Evolutionary conservation across 2,888 invertebrate genomes (phyloP).

Genomic region (Matsumyia berberina): DNA sequence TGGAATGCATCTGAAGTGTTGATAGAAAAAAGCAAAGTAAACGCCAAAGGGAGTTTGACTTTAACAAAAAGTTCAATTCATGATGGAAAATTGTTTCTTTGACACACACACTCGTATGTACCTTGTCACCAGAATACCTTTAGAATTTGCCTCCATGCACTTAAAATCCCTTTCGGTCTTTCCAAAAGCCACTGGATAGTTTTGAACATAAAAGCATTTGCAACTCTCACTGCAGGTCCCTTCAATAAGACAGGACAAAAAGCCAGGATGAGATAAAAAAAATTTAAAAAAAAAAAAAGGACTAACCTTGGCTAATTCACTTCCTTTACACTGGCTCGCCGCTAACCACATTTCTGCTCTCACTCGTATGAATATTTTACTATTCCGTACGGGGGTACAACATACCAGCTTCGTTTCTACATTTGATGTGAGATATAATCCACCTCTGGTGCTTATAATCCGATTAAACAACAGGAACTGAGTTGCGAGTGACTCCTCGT

Average conservation of each 20-base stretch:
- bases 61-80: too few relatives aligned
- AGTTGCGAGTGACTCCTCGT: constrained; percentile 9
- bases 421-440: constrained; percentile 25
- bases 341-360: constrained; percentile 42
- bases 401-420: not conserved
- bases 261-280: not conserved
- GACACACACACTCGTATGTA: not conserved
- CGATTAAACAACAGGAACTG: constrained; percentile 47
- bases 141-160: not conserved
- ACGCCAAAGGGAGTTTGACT: too few relatives aligned
- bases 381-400: constrained; percentile 23
- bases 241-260: not conserved
- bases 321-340: constrained; percentile 16
- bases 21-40: too few relatives aligned
- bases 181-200: not conserved
- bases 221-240: not conserved
- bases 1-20: too few relatives aligned
- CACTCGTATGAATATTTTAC: constrained; percentile 59
- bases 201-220: not conserved
- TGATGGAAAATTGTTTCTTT: too few relatives aligned
- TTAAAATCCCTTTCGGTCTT: not conserved
- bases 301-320: constrained; percentile 49
- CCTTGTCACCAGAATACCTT: not conserved
- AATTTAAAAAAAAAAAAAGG: constrained; percentile 15
- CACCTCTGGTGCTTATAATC: constrained; percentile 53